Conservation (phyloP, 2,888 invertebrate species). For the Anagyrus pseudococci region DNA sequence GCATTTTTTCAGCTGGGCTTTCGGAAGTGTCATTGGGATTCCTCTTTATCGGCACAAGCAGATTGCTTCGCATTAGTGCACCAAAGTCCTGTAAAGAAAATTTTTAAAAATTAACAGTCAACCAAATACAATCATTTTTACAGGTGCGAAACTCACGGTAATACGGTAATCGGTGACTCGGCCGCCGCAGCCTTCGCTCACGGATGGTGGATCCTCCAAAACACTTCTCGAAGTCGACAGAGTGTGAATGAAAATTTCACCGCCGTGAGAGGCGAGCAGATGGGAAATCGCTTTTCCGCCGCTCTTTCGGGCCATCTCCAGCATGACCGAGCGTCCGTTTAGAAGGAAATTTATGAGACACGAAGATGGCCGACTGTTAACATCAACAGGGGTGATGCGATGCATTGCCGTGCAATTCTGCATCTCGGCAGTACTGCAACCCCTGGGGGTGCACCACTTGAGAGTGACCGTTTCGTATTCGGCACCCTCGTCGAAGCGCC, state of each 20-base stretch:
- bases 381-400: conserved; percentile 94
- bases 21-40: conserved; percentile 57
- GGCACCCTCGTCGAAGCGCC: conserved; percentile 69
- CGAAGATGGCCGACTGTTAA: conserved; percentile 94
- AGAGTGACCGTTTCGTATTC: conserved; percentile 86
- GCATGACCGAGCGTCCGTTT: conserved; percentile 88
- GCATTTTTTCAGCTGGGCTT: conserved; percentile 71
- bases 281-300: conserved; percentile 91
- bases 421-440: conserved; percentile 79
- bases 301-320: conserved; percentile 87
- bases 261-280: conserved; percentile 91
- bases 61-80: conserved; percentile 83
- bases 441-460: conserved; percentile 97
- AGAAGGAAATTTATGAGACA: conserved; percentile 97
- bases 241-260: conserved; percentile 95
- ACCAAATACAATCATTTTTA: conserved; percentile 19
- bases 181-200: conserved; percentile 94
- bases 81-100: conserved; percentile 81
- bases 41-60: conserved; percentile 74
- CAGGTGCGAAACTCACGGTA: conserved; percentile 55
- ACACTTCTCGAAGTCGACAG: conserved; percentile 84
- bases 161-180: conserved; percentile 91
- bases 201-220: conserved; percentile 93
- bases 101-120: conserved; percentile 16
- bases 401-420: conserved; percentile 86